Conservation (phyloP, 1,140 invertebrate species). For the Trypoxylus dichotomus region DNA sequence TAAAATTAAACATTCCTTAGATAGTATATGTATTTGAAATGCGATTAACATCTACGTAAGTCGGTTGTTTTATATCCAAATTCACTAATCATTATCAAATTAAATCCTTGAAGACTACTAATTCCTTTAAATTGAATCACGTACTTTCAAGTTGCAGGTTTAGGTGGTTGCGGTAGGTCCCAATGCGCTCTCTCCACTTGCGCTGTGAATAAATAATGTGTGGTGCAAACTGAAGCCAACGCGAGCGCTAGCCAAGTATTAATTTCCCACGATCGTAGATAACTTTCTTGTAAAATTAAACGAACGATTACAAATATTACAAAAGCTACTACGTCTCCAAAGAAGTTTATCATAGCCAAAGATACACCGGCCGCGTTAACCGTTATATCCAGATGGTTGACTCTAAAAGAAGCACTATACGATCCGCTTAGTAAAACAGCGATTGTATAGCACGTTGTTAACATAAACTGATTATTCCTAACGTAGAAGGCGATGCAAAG, state of each 20-base stretch:
- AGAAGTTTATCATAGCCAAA: neutral
- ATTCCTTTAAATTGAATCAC: too few relatives aligned
- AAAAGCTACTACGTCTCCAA: neutral
- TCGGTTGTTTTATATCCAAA: too few relatives aligned
- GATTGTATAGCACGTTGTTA: neutral
- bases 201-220: neutral
- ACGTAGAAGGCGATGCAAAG: neutral
- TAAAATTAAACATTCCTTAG: too few relatives aligned
- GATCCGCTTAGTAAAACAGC: neutral
- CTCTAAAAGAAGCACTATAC: neutral
- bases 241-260: neutral
- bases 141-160: too few relatives aligned
- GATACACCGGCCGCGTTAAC: neutral
- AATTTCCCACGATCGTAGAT: neutral
- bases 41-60: too few relatives aligned
- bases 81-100: too few relatives aligned
- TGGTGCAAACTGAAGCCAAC: neutral
- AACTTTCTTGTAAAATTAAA: neutral
- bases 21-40: too few relatives aligned
- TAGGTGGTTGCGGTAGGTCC: neutral
- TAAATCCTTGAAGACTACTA: too few relatives aligned
- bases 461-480: too few relatives aligned
- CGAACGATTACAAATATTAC: neutral
- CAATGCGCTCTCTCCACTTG: neutral
- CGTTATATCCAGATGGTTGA: constrained; percentile 4